These are phyloP conservation scores for Mormyrops boulengeri DNA, from an alignment of 2,797 vertebrate species.

Conservation along the genomic window DNA sequence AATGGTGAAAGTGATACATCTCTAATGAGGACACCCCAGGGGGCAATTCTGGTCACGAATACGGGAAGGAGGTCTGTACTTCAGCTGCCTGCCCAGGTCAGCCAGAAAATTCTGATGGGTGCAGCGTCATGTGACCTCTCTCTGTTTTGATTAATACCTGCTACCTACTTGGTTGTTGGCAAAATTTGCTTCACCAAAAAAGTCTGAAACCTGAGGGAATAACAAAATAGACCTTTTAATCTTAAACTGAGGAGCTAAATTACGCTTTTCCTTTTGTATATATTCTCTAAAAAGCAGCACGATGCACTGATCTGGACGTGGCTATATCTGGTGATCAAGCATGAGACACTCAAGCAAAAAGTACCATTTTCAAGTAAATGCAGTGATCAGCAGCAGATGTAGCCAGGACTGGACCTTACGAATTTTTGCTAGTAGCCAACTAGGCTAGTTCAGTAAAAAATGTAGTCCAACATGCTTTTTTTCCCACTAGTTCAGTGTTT, in stretches of 20 bases:
- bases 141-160: neutral
- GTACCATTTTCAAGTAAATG: neutral
- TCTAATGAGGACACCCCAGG: neutral
- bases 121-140: neutral
- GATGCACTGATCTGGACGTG: neutral
- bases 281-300: neutral
- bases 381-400: neutral
- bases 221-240: neutral
- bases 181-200: neutral
- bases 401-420: neutral
- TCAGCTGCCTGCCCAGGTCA: neutral
- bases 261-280: neutral
- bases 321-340: neutral
- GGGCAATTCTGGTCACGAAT: neutral
- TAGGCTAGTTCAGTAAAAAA: neutral
- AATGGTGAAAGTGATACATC: neutral
- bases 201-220: neutral
- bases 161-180: neutral
- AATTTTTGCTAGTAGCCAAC: neutral
- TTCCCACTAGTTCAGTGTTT: neutral
- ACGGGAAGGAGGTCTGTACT: neutral
- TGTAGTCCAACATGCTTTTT: neutral
- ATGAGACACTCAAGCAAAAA: neutral
- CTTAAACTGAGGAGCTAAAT: neutral
- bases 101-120: neutral